Conservation (phyloP, 2,888 invertebrate species). For the Agrenia bidenticulata region DNA sequence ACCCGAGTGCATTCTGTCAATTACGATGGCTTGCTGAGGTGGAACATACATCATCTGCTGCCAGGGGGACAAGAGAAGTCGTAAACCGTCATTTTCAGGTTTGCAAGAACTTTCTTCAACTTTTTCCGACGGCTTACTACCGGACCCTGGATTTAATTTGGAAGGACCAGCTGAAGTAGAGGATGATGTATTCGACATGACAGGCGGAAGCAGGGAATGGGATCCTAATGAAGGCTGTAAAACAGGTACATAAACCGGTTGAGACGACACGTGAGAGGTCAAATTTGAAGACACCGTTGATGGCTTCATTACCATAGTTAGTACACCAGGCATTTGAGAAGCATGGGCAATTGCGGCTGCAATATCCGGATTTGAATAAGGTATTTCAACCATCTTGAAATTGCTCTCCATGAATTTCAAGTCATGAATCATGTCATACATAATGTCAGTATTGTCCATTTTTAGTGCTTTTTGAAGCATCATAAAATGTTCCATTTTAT, state of each 20-base stretch:
- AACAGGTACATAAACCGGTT: not conserved
- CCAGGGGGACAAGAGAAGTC: conserved; percentile 64
- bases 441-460: conserved; percentile 47
- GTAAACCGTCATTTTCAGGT: conserved; percentile 38
- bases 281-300: not conserved
- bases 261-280: not conserved
- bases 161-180: not conserved
- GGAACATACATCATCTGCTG: conserved; percentile 76
- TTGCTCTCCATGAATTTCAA: conserved; percentile 48
- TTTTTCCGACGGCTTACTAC: not conserved
- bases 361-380: conserved; percentile 19
- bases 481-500: conserved; percentile 52
- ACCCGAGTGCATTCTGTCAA: conserved; percentile 86
- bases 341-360: conserved; percentile 15
- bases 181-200: not conserved
- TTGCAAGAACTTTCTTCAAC: not conserved
- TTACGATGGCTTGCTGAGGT: conserved; percentile 77
- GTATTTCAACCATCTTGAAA: conserved; percentile 25
- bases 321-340: not conserved
- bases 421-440: conserved; percentile 46
- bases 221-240: not conserved
- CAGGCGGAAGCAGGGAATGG: not conserved
- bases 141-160: not conserved
- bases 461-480: conserved; percentile 52
- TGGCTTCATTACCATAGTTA: conserved; percentile 11